These are phyloP conservation scores for Leptodirus hochenwartii DNA, from an alignment of 2,888 invertebrate genomes.

Conservation along the genomic window DNA sequence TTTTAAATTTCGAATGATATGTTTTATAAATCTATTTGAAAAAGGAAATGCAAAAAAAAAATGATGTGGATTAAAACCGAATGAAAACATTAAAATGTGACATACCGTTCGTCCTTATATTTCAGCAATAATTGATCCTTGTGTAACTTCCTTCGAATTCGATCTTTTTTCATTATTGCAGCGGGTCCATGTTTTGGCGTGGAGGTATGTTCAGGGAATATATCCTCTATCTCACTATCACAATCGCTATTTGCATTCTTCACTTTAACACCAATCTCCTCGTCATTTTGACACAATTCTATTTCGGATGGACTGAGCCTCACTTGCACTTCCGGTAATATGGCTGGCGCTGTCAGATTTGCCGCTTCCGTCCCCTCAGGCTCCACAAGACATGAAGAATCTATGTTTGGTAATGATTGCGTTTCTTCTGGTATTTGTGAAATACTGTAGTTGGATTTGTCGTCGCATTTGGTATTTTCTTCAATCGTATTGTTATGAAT, in stretches of 20 bases:
- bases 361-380: neutral
- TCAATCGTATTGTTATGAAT: slow-evolving; percentile 13
- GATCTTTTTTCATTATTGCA: slow-evolving; percentile 5
- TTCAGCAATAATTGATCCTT: neutral
- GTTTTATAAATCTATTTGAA: too few relatives aligned
- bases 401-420: slow-evolving; percentile 1
- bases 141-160: neutral
- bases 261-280: slow-evolving; percentile 14
- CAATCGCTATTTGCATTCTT: slow-evolving; percentile 24
- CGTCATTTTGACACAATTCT: slow-evolving; percentile 15
- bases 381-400: neutral
- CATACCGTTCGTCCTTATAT: too few relatives aligned
- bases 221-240: slow-evolving; percentile 24
- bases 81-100: too few relatives aligned
- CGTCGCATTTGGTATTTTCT: neutral
- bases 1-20: too few relatives aligned
- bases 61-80: too few relatives aligned
- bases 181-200: slow-evolving; percentile 26
- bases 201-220: slow-evolving; percentile 25
- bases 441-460: neutral
- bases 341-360: slow-evolving; percentile 1
- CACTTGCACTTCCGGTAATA: neutral
- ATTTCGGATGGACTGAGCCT: too few relatives aligned
- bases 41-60: too few relatives aligned
- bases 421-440: slow-evolving; percentile 1